A percentile compares a stretch with the other conserved stretches of the same genome.
phyloP scores from a whole-genome alignment of 2,113 vertebrate species.

The Cyanoliseus patagonus region DNA sequence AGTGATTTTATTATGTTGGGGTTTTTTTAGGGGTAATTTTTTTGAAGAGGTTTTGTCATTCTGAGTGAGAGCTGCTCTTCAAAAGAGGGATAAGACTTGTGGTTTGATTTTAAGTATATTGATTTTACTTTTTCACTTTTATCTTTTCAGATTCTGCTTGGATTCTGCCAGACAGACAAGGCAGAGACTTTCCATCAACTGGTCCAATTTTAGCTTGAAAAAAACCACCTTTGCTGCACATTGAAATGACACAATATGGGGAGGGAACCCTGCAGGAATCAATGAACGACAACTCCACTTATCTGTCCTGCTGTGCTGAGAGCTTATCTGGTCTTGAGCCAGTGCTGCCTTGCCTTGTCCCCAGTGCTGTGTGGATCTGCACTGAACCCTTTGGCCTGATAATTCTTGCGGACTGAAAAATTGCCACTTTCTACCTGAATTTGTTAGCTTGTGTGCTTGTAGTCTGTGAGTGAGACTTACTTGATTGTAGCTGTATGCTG shows the following conservation, averaged over 20 bases:
- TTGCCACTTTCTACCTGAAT: slow-evolving; percentile 81
- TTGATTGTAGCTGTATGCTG: slow-evolving; percentile 82
- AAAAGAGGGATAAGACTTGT: not conserved
- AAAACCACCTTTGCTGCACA: slow-evolving; percentile 96
- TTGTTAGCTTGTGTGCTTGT: slow-evolving; percentile 90
- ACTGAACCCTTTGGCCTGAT: slow-evolving; percentile 79
- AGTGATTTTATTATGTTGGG: not conserved
- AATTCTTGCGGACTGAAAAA: slow-evolving; percentile 80
- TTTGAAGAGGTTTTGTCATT: not conserved
- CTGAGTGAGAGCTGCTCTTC: not conserved
- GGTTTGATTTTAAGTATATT: not conserved
- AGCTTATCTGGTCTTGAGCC: slow-evolving; percentile 76
- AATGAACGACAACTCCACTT: slow-evolving; percentile 71
- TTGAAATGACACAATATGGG: slow-evolving; percentile 72
- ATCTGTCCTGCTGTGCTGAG: slow-evolving; percentile 81
- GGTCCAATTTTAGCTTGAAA: slow-evolving; percentile 99
- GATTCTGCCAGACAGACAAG: slow-evolving; percentile 96
- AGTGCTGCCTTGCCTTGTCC: slow-evolving; percentile 86
- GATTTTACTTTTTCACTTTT: not conserved
- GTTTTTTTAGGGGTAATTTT: not conserved
- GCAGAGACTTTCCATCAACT: slow-evolving; percentile 98
- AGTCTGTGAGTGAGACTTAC: slow-evolving; percentile 86
- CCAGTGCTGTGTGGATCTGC: slow-evolving; percentile 80
- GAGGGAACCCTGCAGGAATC: slow-evolving; percentile 75
- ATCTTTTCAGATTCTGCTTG: slow-evolving; percentile 89